Evolutionary conservation across 2,888 invertebrate genomes (phyloP).

Genomic region (Parnassius mnemosyne): DNA sequence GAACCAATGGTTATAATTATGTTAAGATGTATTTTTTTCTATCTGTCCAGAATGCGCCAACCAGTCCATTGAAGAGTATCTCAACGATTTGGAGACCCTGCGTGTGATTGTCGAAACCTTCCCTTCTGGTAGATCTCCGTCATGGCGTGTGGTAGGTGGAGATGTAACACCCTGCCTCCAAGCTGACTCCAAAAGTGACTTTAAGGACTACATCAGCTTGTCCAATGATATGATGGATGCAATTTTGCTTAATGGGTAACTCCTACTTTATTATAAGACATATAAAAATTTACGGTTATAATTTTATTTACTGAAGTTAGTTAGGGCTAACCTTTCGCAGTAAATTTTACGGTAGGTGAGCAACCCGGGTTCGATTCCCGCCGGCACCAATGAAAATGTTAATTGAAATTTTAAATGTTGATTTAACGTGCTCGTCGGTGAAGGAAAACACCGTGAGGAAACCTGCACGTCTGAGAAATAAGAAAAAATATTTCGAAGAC

Average conservation of each 20-base stretch:
- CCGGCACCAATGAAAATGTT: too few species aligned
- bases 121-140: slow-evolving; percentile 66
- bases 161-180: slow-evolving; percentile 79
- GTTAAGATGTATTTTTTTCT: not conserved
- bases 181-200: slow-evolving; percentile 76
- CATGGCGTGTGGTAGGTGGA: slow-evolving; percentile 83
- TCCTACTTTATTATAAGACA: not conserved
- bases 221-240: slow-evolving; percentile 83
- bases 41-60: slow-evolving; percentile 68
- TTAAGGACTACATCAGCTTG: slow-evolving; percentile 76
- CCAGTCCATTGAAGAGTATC: slow-evolving; percentile 79
- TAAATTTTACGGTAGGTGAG: too few species aligned
- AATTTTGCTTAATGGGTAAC: slow-evolving; percentile 87
- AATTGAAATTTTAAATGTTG: too few species aligned
- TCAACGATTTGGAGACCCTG: slow-evolving; percentile 82
- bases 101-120: slow-evolving; percentile 84
- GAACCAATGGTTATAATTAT: too few species aligned
- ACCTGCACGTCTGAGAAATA: too few species aligned
- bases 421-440: too few species aligned
- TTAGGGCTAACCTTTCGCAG: too few species aligned
- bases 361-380: too few species aligned
- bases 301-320: not conserved
- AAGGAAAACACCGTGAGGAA: too few species aligned
- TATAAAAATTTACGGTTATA: not conserved
- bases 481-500: too few species aligned